phyloP scores from a whole-genome alignment of 2,113 vertebrate genomes.

The Peromyscus leucopus region DNA sequence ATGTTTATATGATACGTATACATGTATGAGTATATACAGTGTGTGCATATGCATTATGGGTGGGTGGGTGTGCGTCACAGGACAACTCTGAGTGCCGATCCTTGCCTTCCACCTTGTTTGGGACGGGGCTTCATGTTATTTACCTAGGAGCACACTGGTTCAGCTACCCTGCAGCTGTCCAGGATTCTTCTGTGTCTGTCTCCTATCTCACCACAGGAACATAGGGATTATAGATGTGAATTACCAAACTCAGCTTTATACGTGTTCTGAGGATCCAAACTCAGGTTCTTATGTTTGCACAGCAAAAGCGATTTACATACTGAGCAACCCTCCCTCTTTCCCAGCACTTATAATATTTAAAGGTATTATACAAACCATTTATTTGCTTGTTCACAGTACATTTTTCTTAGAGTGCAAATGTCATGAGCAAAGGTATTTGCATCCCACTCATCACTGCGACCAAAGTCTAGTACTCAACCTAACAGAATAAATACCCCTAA shows the following conservation, averaged over 20 bases:
- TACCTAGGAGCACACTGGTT: neutral
- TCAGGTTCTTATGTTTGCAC: neutral
- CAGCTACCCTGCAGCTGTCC: neutral
- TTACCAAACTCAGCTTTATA: neutral
- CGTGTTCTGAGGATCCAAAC: neutral
- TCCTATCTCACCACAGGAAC: neutral
- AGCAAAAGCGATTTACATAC: neutral
- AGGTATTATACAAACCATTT: neutral
- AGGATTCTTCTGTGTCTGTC: neutral
- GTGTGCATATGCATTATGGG: too few species aligned
- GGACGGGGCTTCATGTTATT: neutral
- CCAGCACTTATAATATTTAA: neutral
- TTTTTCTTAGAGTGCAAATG: neutral
- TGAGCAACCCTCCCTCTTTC: neutral
- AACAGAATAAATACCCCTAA: neutral
- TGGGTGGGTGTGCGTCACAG: neutral
- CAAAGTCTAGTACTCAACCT: neutral
- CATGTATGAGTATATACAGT: neutral
- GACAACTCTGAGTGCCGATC: neutral
- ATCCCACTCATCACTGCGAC: neutral
- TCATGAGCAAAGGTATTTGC: neutral
- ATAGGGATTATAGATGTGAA: too few species aligned
- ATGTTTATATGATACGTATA: too few species aligned
- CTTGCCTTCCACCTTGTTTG: neutral
- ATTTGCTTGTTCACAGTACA: neutral